Evolutionary conservation across 2,888 invertebrate genomes (phyloP), one percentile per base, ranked within the genome.

Genomic region (Sinopyrophorus schimmeli): DNA sequence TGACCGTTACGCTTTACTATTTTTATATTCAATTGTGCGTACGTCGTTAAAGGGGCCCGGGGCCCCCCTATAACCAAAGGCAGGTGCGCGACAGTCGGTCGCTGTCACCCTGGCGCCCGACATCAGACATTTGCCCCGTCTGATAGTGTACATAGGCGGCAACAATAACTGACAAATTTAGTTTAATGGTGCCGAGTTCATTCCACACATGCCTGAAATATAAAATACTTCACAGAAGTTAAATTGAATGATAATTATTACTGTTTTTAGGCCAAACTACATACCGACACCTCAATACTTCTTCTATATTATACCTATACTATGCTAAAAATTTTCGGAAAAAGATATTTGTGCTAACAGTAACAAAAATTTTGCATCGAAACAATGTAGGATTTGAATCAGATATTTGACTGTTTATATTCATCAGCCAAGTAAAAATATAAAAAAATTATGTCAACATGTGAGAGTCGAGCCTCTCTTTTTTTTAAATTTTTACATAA

Each of bases 51-150:
- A 12, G 24, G 27, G 38, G 11, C 27, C 38, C 24, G 17, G 15
- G 47, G 28, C 35, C n/a, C 35, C 35, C 26, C 15, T 26, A 30
- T 24, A 21, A 11, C 20, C 24, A 24, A 9, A 32, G 24, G 49
- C 49, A 42, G 49, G 49, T 42, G 42, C 37, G 30, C 43, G 42
- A 43, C 49, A 24, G 43, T 24, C 47, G 44, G 47, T 41, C 32
- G 46, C 49, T 46, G 50, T 57, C 53, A 26, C 44, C 34, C 47
- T 53, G 56, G 54, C 54, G 54, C 53, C 53, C 52, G 56, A 41
- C 56, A 47, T 40, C 47, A 47, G 56, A 54, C 58, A 51, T 52
- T 50, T 48, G 31, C 50, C 49, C 40, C 40, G 58, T 42, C 44
- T 37, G 53, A 54, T 56, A 56, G 53, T 49, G 49, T 41, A 32